Evolutionary conservation across 1,140 invertebrate genomes (phyloP).

Genomic region (Pseudomyrmex dendroicus): DNA sequence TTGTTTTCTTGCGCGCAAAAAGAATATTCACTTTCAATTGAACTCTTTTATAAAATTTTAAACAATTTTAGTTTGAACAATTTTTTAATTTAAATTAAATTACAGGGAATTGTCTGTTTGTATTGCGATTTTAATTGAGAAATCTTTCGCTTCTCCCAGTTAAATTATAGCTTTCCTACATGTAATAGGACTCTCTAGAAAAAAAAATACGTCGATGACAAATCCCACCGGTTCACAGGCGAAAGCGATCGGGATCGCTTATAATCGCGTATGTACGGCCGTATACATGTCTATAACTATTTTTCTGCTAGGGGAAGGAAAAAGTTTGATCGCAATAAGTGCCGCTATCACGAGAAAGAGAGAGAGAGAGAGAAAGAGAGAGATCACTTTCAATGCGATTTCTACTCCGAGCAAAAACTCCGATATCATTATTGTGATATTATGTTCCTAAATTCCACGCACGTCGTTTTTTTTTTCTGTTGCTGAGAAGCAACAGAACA

Average conservation of each 20-base stretch:
- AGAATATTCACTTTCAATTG: background rate
- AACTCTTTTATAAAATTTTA: background rate
- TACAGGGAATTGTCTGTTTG: no score
- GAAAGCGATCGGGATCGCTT: constrained; percentile 29
- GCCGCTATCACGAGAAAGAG: constrained; percentile 62
- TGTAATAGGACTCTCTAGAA: background rate
- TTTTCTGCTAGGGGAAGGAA: constrained; percentile 16
- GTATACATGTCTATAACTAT: constrained; percentile 42
- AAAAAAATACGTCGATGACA: background rate
- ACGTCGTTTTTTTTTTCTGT: constrained; percentile 41
- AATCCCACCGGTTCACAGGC: background rate
- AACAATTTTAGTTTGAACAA: background rate
- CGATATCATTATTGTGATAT: constrained; percentile 15
- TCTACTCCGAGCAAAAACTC: constrained; percentile 35
- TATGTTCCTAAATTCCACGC: constrained; percentile 67
- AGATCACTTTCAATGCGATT: constrained; percentile 60
- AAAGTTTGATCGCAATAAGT: constrained; percentile 64
- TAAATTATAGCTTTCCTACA: background rate
- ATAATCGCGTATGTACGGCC: constrained; percentile 31
- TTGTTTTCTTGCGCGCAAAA: background rate
- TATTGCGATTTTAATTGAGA: no score
- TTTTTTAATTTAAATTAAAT: no score
- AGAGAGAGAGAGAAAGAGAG: no score
- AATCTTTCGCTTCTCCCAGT: background rate
- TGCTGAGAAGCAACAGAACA: constrained; percentile 54